These are phyloP conservation scores for Zaprionus ghesquierei DNA, from an alignment of 1,140 invertebrate species.

Conservation along the genomic window DNA sequence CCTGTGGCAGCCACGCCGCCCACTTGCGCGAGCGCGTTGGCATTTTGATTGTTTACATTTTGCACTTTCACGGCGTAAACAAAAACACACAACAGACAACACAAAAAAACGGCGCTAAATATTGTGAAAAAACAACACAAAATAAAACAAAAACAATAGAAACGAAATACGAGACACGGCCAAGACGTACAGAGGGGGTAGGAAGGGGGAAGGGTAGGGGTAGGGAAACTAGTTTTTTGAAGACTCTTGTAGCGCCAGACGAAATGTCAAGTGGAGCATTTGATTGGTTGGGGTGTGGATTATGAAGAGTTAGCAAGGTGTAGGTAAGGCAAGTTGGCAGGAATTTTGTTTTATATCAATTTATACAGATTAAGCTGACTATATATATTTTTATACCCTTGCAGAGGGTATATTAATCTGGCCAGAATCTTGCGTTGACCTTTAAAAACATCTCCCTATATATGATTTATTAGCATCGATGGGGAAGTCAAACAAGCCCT, in stretches of 20 bases:
- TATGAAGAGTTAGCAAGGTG: not conserved
- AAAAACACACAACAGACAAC: constrained; percentile 45
- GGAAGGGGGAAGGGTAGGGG: not conserved
- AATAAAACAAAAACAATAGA: constrained; percentile 26
- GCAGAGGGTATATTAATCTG: too few relatives aligned
- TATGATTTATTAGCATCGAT: too few relatives aligned
- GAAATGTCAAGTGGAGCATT: constrained; percentile 38
- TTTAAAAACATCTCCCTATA: too few relatives aligned
- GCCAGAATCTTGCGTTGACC: too few relatives aligned
- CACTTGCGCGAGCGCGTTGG: constrained; percentile 42
- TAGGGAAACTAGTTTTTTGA: constrained; percentile 4
- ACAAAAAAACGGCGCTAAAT: constrained; percentile 62
- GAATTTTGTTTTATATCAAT: not conserved
- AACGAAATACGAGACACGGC: constrained; percentile 42
- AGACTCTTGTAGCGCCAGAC: constrained; percentile 38
- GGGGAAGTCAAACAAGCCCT: too few relatives aligned
- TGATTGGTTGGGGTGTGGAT: not conserved
- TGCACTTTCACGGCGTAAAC: constrained; percentile 80
- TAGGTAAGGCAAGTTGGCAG: not conserved
- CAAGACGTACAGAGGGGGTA: constrained; percentile 9
- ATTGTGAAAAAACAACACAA: constrained; percentile 69
- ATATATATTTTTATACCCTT: too few relatives aligned
- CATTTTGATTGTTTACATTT: constrained; percentile 82
- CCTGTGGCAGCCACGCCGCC: not conserved
- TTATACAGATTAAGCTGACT: too few relatives aligned